phyloP scores from a whole-genome alignment of 1,140 invertebrate genomes.

The Sarcophaga bullata region DNA sequence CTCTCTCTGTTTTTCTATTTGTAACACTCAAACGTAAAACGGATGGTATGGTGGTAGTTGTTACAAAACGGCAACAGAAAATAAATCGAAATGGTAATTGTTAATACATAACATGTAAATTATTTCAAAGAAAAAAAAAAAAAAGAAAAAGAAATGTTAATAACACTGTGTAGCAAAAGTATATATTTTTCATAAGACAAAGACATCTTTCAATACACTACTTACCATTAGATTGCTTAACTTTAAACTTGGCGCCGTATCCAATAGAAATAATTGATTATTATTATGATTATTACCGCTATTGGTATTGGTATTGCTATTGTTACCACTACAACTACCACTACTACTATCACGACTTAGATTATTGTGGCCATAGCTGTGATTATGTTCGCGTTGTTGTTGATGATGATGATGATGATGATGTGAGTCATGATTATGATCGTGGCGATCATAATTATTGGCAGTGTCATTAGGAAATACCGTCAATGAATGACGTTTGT shows the following conservation, averaged over 20 bases:
- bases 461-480: not conserved
- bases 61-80: not conserved
- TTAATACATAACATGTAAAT: conserved; percentile 10
- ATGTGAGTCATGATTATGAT: not conserved
- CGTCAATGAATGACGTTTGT: not conserved
- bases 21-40: not conserved
- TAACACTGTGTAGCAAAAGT: no score
- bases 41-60: not conserved
- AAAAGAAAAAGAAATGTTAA: not conserved
- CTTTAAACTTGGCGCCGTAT: conserved; percentile 64
- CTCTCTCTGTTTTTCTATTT: not conserved
- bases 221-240: conserved; percentile 66
- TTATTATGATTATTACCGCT: not conserved
- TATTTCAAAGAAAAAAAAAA: not conserved
- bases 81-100: not conserved
- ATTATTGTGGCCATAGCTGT: conserved; percentile 24
- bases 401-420: conserved; percentile 13
- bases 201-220: conserved; percentile 13
- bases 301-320: conserved; percentile 8
- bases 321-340: conserved; percentile 30
- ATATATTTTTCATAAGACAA: not conserved
- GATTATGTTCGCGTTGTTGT: no score
- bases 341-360: conserved; percentile 42
- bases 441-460: not conserved
- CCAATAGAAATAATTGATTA: conserved; percentile 48